phyloP scores from a whole-genome alignment of 2,113 vertebrate species.

The Columbina picui region DNA sequence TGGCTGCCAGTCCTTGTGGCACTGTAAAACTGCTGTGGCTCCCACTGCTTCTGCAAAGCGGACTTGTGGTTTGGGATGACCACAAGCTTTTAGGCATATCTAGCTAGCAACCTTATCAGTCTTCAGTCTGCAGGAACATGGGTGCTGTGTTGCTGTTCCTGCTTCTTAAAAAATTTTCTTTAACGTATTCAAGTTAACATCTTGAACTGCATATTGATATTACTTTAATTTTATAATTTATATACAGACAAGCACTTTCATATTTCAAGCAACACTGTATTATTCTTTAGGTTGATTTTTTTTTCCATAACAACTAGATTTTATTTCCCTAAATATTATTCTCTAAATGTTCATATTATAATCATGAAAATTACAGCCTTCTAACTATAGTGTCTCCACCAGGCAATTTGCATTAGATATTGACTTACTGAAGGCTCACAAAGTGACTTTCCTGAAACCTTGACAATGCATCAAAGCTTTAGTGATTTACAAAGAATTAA shows the following conservation, averaged over 20 bases:
- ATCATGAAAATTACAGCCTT: background rate
- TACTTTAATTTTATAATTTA: background rate
- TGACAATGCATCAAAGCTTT: background rate
- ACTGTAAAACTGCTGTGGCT: background rate
- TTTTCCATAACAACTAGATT: background rate
- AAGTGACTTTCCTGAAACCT: background rate
- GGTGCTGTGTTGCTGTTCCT: background rate
- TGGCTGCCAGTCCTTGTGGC: fast-evolving
- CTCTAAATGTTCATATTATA: background rate
- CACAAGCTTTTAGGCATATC: background rate
- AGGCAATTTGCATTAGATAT: background rate
- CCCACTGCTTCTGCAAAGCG: background rate
- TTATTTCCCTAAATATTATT: background rate
- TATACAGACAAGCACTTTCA: background rate
- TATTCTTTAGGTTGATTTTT: background rate
- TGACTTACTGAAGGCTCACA: background rate
- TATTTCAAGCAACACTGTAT: background rate
- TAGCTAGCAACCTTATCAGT: background rate
- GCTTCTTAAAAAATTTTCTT: background rate
- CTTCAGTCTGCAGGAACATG: background rate
- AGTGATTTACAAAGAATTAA: background rate
- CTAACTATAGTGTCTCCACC: background rate
- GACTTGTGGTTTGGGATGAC: background rate
- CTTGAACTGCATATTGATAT: background rate
- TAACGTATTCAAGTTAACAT: background rate